These are phyloP conservation scores for Chondrosia reniformis DNA, from an alignment of 37 sponge, comb jelly and placozoan genomes.

Conservation along the genomic window DNA sequence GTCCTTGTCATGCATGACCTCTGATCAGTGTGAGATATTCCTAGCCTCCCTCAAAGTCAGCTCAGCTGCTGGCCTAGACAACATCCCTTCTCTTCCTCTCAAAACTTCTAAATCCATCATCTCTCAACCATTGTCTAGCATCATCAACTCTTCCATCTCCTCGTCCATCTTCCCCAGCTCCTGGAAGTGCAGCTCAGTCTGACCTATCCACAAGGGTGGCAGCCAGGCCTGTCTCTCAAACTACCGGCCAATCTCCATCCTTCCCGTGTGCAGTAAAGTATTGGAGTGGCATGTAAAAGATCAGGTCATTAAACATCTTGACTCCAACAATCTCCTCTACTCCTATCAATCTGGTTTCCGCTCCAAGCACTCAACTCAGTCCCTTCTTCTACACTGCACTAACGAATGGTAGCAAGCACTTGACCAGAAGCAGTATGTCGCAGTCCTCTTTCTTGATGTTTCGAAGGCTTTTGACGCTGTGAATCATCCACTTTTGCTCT, in stretches of 20 bases:
- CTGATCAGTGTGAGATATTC: no score
- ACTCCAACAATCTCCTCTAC: not conserved
- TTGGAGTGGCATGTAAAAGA: not conserved
- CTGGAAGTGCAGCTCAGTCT: not conserved
- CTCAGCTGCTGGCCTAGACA: not conserved
- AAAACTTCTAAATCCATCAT: not conserved
- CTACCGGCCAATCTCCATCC: slow-evolving; percentile 4
- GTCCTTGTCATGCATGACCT: no score
- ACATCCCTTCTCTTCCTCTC: not conserved
- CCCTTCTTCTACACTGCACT: not conserved
- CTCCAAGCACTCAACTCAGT: no score
- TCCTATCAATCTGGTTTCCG: not conserved
- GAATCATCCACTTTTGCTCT: not conserved
- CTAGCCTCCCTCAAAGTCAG: no score
- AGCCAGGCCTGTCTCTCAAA: not conserved
- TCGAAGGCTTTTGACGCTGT: slow-evolving; percentile 9
- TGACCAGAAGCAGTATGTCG: not conserved
- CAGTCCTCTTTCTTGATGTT: not conserved
- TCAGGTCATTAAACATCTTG: not conserved
- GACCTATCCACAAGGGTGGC: not conserved
- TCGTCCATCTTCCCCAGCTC: not conserved
- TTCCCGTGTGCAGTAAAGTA: not conserved
- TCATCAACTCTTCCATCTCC: not conserved
- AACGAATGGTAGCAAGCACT: not conserved
- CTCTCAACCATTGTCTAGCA: not conserved